Evolutionary conservation across 30 jellyfish, hydroid and myxozoan species (phyloP).

Genomic region (Aurelia sp.): DNA sequence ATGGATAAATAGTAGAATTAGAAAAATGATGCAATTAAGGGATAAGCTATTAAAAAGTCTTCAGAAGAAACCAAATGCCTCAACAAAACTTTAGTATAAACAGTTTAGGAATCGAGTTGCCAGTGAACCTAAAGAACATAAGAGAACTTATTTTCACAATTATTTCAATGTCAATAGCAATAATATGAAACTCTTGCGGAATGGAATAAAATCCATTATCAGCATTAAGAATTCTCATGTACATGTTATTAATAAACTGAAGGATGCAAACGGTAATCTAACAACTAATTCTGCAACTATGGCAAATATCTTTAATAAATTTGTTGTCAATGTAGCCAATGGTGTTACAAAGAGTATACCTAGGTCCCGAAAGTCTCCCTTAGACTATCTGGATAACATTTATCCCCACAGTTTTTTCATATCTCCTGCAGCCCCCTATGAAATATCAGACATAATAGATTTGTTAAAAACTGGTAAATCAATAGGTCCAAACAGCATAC

Average conservation of each 20-base stretch:
- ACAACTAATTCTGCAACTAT: constrained; percentile 60
- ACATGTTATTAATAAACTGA: constrained; percentile 11
- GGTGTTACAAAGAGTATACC: constrained; percentile 50
- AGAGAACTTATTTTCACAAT: constrained; percentile 7
- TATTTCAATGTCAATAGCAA: too few relatives aligned
- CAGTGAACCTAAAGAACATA: constrained; percentile 37
- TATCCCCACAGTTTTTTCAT: constrained; percentile 41
- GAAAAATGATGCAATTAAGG: too few relatives aligned
- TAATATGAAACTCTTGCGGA: too few relatives aligned
- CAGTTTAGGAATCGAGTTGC: constrained; percentile 37
- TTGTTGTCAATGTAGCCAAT: constrained; percentile 42
- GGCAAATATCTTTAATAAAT: constrained; percentile 33
- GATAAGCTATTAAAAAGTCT: too few relatives aligned
- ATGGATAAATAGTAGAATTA: too few relatives aligned
- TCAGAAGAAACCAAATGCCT: too few relatives aligned
- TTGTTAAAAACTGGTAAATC: constrained; percentile 17
- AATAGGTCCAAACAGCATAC: constrained; percentile 52
- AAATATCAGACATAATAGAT: too few relatives aligned
- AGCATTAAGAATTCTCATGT: too few relatives aligned
- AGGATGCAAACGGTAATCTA: constrained; percentile 66
- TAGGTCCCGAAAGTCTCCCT: constrained; percentile 45
- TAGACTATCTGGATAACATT: constrained; percentile 4
- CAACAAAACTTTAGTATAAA: too few relatives aligned
- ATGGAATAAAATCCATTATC: too few relatives aligned
- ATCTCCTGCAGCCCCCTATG: background rate